Evolutionary conservation across 1,140 invertebrate genomes (phyloP).

Genomic region (Listronotus bonariensis): DNA sequence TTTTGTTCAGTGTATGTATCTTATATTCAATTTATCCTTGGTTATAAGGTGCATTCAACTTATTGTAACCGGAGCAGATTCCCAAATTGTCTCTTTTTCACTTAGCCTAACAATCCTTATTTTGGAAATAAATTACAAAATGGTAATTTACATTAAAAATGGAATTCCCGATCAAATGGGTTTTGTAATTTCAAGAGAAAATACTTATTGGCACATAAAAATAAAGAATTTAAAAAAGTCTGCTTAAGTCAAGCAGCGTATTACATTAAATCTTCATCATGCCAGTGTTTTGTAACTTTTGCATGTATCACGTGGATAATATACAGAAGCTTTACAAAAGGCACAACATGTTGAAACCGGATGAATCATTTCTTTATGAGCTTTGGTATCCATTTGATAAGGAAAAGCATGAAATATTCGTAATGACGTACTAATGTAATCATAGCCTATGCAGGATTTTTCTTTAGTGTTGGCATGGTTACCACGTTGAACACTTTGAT

Average conservation of each 20-base stretch:
- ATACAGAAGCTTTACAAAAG: constrained; percentile 1
- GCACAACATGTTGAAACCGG: not conserved
- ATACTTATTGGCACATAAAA: not conserved
- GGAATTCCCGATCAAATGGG: not conserved
- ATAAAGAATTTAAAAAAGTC: not conserved
- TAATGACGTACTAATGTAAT: not conserved
- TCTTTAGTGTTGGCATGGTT: not conserved
- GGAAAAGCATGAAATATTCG: not conserved
- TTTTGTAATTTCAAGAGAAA: not conserved
- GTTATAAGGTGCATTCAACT: constrained; percentile 1
- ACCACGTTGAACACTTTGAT: not conserved
- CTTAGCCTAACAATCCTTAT: not conserved
- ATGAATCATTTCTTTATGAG: constrained; percentile 4
- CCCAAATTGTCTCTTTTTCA: not conserved
- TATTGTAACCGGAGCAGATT: not conserved
- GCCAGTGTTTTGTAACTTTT: not conserved
- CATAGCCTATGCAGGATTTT: not conserved
- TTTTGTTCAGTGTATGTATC: too few species aligned
- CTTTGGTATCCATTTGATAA: constrained; percentile 11
- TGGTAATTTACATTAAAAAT: constrained; percentile 10
- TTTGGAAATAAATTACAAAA: not conserved
- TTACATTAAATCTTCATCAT: not conserved
- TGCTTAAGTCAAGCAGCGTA: not conserved
- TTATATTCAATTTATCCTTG: not conserved
- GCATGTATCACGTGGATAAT: not conserved